A percentile compares a stretch with the other conserved stretches of the same genome.
Conservation (phyloP, 2,797 vertebrate genomes). For the Tadarida brasiliensis region DNA sequence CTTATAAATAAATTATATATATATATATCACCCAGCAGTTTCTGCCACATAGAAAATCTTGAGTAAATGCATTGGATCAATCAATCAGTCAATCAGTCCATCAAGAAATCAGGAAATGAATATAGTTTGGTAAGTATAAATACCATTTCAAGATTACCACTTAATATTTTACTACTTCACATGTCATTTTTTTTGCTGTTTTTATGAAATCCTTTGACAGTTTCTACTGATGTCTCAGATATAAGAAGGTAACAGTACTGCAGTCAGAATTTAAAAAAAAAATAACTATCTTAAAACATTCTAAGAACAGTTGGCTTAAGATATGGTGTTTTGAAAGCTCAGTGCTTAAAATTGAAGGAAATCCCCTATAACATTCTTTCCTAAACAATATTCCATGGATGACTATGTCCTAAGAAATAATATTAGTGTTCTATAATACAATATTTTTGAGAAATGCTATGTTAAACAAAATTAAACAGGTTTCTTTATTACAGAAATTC, state of each 20-base stretch:
- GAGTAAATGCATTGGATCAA: conserved; percentile 15
- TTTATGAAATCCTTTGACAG: conserved; percentile 22
- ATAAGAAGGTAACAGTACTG: not conserved
- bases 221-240: conserved; percentile 11
- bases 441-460: conserved; percentile 42
- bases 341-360: not conserved
- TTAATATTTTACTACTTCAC: conserved; percentile 1
- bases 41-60: not conserved
- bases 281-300: conserved; percentile 23
- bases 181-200: conserved; percentile 17
- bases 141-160: not conserved
- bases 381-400: not conserved
- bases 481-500: conserved; percentile 46
- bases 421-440: not conserved
- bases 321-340: not conserved
- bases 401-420: not conserved
- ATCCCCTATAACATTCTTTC: not conserved
- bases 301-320: conserved; percentile 29
- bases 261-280: conserved; percentile 10
- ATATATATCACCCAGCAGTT: not conserved
- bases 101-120: not conserved
- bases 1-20: conserved; percentile 43
- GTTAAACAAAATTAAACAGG: conserved; percentile 44
- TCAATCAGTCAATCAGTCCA: not conserved
- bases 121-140: not conserved